Conservation (phyloP, 2,797 vertebrate species). For the Mallotus villosus region DNA sequence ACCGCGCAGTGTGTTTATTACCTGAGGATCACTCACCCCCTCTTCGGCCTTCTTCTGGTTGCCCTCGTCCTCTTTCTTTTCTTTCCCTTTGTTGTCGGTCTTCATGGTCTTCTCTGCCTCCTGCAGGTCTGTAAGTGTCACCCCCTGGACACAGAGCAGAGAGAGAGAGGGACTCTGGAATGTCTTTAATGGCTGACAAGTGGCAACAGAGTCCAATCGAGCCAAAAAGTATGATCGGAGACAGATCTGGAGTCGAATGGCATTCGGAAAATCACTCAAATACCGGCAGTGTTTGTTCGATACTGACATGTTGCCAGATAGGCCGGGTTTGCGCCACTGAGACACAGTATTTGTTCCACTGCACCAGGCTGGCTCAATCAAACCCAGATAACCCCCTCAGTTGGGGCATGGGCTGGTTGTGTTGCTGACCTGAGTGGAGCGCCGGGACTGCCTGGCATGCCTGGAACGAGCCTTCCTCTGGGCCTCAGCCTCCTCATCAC, state of each 20-base stretch:
- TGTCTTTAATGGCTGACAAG: no score
- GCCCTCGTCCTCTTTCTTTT: slow-evolving; percentile 58
- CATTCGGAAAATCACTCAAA: neutral
- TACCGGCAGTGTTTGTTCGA: no score
- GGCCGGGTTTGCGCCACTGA: no score
- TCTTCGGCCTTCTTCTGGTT: slow-evolving; percentile 73
- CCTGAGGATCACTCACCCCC: slow-evolving; percentile 67
- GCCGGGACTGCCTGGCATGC: slow-evolving; percentile 82
- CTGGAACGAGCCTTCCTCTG: slow-evolving; percentile 84
- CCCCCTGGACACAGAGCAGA: slow-evolving; percentile 69
- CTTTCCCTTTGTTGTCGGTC: slow-evolving; percentile 47
- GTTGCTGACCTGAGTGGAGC: slow-evolving; percentile 80
- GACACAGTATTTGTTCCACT: no score
- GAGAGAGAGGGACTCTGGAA: neutral
- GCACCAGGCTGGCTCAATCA: no score
- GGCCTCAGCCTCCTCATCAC: slow-evolving; percentile 85
- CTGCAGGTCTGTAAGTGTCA: slow-evolving; percentile 84
- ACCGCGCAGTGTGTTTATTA: neutral
- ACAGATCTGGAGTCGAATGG: neutral
- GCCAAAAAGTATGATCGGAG: neutral
- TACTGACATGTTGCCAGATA: neutral
- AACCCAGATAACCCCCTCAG: neutral
- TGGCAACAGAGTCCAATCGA: no score
- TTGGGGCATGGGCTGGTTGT: neutral
- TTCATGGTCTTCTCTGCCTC: slow-evolving; percentile 85